phyloP scores from a whole-genome alignment of 1,140 invertebrate genomes.

The Chymomyza costata region DNA sequence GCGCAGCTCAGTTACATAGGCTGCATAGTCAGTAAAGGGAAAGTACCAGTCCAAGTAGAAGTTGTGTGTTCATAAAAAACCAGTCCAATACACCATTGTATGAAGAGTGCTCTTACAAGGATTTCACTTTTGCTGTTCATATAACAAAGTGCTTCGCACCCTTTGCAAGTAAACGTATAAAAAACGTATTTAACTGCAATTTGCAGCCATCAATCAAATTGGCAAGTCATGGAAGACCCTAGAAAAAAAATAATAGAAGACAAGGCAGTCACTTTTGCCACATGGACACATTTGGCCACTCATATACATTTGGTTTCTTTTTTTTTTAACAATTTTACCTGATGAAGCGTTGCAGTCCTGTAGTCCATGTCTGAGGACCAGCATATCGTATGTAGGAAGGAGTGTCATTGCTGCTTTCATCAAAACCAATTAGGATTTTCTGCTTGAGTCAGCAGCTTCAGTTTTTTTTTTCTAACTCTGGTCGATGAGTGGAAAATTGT shows the following conservation, averaged over 20 bases:
- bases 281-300: conserved; percentile 58
- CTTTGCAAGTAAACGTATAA: conserved; percentile 49
- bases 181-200: conserved; percentile 71
- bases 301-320: conserved; percentile 28
- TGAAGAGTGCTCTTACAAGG: too few species aligned
- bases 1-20: too few species aligned
- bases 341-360: conserved; percentile 57
- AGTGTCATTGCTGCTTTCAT: conserved; percentile 64
- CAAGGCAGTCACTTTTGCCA: conserved; percentile 46
- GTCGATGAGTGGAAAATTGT: conserved; percentile 61
- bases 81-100: neutral
- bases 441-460: conserved; percentile 45
- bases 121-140: too few species aligned
- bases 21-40: too few species aligned
- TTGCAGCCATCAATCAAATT: conserved; percentile 65
- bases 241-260: conserved; percentile 17
- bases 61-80: neutral
- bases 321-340: conserved; percentile 54
- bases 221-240: conserved; percentile 43
- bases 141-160: too few species aligned
- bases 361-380: conserved; percentile 26
- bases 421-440: conserved; percentile 72
- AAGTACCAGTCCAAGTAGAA: too few species aligned
- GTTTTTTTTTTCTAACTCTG: conserved; percentile 14
- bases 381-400: conserved; percentile 26